These are phyloP conservation scores for Aethina tumida DNA, from an alignment of 1,140 invertebrate species.

Conservation along the genomic window DNA sequence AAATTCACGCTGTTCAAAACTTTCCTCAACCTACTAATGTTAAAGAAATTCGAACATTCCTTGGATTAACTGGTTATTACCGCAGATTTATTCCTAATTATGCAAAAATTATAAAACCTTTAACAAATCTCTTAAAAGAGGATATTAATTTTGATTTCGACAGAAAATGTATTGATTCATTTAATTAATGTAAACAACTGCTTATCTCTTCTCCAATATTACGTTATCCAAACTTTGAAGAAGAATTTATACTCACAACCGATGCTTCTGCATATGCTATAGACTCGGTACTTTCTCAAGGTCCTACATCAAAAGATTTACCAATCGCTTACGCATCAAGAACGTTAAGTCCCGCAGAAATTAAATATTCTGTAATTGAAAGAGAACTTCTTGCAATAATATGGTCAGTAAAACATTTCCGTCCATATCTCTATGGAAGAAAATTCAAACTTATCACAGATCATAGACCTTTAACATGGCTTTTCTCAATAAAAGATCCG, in stretches of 20 bases:
- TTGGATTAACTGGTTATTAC: too few species aligned
- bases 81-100: too few species aligned
- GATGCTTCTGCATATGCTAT: conserved; percentile 16
- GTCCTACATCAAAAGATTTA: conserved; percentile 8
- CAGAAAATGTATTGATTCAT: conserved; percentile 1
- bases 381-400: conserved; percentile 34
- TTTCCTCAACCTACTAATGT: too few species aligned
- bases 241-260: conserved; percentile 21
- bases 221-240: conserved; percentile 25
- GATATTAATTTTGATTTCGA: conserved; percentile 6
- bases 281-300: conserved; percentile 11
- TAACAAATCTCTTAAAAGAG: conserved; percentile 17
- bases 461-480: conserved; percentile 19
- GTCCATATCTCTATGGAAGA: conserved; percentile 19
- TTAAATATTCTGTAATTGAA: conserved; percentile 22
- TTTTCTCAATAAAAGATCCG: conserved; percentile 37
- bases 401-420: conserved; percentile 20
- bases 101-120: conserved; percentile 11
- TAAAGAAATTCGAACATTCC: too few species aligned
- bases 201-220: conserved; percentile 23
- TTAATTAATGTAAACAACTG: background rate
- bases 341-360: conserved; percentile 23
- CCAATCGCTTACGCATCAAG: conserved; percentile 25
- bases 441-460: conserved; percentile 21
- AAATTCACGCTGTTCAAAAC: too few species aligned